phyloP scores from a whole-genome alignment of 2,797 vertebrate species.

The Amniataba percoides region DNA sequence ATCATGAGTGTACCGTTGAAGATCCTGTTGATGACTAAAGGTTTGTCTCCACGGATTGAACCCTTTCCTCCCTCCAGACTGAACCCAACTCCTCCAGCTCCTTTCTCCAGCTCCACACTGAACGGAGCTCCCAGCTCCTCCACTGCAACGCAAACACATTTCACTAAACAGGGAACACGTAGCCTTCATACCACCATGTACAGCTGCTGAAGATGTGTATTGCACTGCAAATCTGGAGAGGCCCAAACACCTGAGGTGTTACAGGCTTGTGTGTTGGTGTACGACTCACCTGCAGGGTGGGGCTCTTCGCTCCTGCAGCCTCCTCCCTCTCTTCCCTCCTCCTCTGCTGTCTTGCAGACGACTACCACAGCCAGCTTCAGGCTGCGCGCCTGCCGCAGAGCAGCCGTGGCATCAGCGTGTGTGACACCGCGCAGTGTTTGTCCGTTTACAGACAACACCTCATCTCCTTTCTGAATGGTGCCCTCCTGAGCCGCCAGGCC shows the following conservation, averaged over 20 bases:
- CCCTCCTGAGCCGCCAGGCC: slow-evolving; percentile 94
- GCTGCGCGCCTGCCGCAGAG: slow-evolving; percentile 89
- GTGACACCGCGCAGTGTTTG: slow-evolving; percentile 89
- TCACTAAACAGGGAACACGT: neutral
- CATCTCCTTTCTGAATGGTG: slow-evolving; percentile 94
- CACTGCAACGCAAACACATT: slow-evolving; percentile 52
- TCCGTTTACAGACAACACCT: slow-evolving; percentile 95
- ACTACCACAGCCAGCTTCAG: slow-evolving; percentile 92
- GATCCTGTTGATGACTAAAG: slow-evolving; percentile 90
- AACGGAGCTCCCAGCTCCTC: slow-evolving; percentile 74
- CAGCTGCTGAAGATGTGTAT: neutral
- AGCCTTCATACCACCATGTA: neutral
- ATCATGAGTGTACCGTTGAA: slow-evolving; percentile 87
- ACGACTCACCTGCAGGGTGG: slow-evolving; percentile 53
- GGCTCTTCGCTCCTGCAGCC: slow-evolving; percentile 38
- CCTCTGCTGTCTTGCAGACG: slow-evolving; percentile 82
- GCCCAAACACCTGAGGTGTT: neutral
- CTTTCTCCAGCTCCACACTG: slow-evolving; percentile 89
- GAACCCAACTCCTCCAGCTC: slow-evolving; percentile 91
- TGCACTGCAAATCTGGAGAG: neutral
- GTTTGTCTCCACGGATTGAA: slow-evolving; percentile 93
- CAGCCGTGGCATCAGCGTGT: slow-evolving; percentile 87
- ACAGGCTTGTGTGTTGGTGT: neutral
- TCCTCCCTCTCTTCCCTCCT: slow-evolving; percentile 48
- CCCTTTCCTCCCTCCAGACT: slow-evolving; percentile 95